These are phyloP conservation scores for Halichoerus grypus DNA, from an alignment of 2,113 vertebrate species.

Conservation along the genomic window DNA sequence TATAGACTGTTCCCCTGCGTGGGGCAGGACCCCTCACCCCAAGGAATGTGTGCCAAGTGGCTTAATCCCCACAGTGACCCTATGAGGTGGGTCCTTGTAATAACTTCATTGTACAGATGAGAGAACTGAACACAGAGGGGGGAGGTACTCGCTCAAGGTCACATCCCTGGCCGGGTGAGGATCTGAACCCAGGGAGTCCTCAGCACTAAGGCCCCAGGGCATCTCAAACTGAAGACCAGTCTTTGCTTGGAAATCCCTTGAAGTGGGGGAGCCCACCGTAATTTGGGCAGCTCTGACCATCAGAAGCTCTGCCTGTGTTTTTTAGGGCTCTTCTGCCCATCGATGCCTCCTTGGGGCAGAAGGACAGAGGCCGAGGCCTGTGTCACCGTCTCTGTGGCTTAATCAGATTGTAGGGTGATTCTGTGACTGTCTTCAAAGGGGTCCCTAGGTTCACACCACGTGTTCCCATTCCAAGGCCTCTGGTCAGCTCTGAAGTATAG, in stretches of 20 bases:
- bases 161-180: background rate
- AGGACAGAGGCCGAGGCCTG: too few relatives aligned
- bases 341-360: background rate
- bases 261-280: fast-evolving
- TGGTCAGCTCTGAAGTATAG: background rate
- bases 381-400: background rate
- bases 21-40: background rate
- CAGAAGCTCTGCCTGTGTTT: background rate
- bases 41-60: fast-evolving
- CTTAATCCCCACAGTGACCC: background rate
- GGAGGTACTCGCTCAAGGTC: background rate
- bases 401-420: background rate
- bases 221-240: background rate
- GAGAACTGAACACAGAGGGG: background rate
- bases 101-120: background rate
- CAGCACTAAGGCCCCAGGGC: background rate
- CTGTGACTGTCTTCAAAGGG: background rate
- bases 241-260: background rate
- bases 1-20: fast-evolving
- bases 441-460: background rate
- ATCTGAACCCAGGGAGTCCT: background rate
- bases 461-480: background rate
- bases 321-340: background rate
- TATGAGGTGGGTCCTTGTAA: background rate
- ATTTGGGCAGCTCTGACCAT: fast-evolving